Percentiles rank a stretch among this genome's conserved stretches.
These are phyloP conservation scores for Idaea dimidiata DNA, from an alignment of 2,888 invertebrate species.

Conservation along the genomic window DNA sequence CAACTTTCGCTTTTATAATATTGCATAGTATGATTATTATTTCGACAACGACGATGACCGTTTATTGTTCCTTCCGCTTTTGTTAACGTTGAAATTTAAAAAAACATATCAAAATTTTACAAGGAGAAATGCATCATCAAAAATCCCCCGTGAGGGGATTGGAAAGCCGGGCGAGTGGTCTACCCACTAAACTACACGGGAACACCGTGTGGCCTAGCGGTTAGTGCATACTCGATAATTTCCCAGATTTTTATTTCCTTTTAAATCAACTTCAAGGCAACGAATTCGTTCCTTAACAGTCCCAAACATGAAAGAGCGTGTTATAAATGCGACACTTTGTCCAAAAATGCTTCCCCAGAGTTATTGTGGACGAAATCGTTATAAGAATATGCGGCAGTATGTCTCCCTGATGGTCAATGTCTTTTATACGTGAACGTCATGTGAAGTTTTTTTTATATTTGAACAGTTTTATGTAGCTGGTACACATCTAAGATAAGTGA, in stretches of 20 bases:
- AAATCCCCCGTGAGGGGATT: not conserved
- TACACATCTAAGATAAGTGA: not conserved
- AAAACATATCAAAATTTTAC: no score
- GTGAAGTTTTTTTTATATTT: not conserved
- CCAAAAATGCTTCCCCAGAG: conserved; percentile 23
- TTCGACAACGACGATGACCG: no score
- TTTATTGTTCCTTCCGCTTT: no score
- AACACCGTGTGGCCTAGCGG: no score
- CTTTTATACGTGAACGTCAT: not conserved
- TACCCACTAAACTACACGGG: no score
- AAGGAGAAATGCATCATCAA: no score
- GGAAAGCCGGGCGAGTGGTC: no score
- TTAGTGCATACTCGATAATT: no score
- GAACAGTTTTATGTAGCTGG: not conserved
- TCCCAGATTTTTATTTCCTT: no score
- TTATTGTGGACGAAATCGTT: conserved; percentile 19
- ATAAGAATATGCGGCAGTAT: conserved; percentile 14
- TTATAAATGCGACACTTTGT: conserved; percentile 33
- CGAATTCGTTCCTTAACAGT: conserved; percentile 14
- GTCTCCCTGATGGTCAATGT: conserved; percentile 5
- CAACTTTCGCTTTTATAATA: no score
- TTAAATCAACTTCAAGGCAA: not conserved
- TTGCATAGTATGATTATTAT: no score
- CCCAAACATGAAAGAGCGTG: conserved; percentile 19
- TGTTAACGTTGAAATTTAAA: no score